Conservation (phyloP, 2,797 vertebrate genomes). For the Hoplostethus mediterraneus region DNA sequence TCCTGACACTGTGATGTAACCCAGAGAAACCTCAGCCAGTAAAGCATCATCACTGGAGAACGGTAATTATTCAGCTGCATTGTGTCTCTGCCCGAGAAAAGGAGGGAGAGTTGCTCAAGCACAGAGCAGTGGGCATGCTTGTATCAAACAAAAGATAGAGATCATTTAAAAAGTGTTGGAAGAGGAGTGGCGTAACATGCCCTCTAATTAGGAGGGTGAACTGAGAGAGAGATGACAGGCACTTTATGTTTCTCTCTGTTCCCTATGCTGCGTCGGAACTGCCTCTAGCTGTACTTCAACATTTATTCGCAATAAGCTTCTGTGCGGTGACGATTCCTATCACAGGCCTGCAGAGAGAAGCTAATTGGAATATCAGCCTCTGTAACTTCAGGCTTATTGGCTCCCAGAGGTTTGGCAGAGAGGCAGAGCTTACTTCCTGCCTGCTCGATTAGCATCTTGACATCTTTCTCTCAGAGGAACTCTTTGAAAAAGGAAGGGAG, state of each 20-base stretch:
- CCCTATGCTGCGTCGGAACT: conserved; percentile 6
- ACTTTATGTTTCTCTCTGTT: conserved; percentile 9
- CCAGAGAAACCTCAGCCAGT: conserved; percentile 30
- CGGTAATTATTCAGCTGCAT: background rate
- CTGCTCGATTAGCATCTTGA: conserved; percentile 37
- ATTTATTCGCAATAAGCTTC: conserved; percentile 19
- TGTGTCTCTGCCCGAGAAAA: conserved; percentile 12
- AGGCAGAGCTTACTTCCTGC: conserved; percentile 10
- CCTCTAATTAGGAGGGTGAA: conserved; percentile 20
- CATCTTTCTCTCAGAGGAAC: conserved; percentile 10
- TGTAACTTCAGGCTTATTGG: conserved; percentile 45
- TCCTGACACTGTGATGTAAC: conserved; percentile 33
- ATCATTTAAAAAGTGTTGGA: conserved; percentile 29
- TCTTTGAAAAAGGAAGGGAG: conserved; percentile 37
- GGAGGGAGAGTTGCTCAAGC: conserved; percentile 10
- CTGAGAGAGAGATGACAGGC: background rate
- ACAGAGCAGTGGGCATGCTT: conserved; percentile 16
- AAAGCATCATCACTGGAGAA: conserved; percentile 26
- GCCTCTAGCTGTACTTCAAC: conserved; percentile 29
- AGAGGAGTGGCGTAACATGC: conserved; percentile 27
- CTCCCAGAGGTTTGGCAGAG: conserved; percentile 44
- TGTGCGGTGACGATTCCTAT: conserved; percentile 39
- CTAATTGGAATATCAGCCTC: conserved; percentile 61
- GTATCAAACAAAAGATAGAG: conserved; percentile 19
- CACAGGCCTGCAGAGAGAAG: conserved; percentile 40